These are phyloP conservation scores for Orius laevigatus DNA, from an alignment of 1,140 invertebrate genomes.

Conservation along the genomic window DNA sequence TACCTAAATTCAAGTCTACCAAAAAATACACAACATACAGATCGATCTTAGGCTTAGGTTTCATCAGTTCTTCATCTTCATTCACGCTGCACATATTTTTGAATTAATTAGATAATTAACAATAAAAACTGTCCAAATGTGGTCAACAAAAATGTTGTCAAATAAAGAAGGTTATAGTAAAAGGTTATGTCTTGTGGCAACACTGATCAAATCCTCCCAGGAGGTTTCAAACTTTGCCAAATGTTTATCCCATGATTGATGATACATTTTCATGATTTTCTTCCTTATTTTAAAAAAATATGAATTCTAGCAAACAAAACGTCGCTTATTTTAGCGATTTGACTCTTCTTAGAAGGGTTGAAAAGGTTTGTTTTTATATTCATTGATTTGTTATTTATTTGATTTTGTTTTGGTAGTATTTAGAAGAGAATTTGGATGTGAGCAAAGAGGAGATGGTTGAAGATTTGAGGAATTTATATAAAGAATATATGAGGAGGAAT, in stretches of 20 bases:
- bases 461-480: conserved; percentile 46
- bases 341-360: conserved; percentile 10
- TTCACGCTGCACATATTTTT: background rate
- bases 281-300: background rate
- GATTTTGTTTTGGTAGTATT: conserved; percentile 32
- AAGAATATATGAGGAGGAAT: conserved; percentile 51
- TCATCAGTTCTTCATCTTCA: background rate
- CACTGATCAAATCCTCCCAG: too few relatives aligned
- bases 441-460: conserved; percentile 58
- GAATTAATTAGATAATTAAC: background rate
- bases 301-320: background rate
- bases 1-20: background rate
- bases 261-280: background rate
- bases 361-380: conserved; percentile 13
- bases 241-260: background rate
- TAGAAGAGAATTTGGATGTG: conserved; percentile 52
- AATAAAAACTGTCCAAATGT: background rate
- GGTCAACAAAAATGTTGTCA: too few relatives aligned
- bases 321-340: conserved; percentile 12
- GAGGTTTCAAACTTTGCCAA: background rate
- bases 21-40: background rate
- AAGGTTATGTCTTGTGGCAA: too few relatives aligned
- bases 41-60: background rate
- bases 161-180: too few relatives aligned
- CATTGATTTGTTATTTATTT: background rate